Evolutionary conservation across 2,113 vertebrate genomes (phyloP).

Genomic region (Phrynocephalus versicolor): DNA sequence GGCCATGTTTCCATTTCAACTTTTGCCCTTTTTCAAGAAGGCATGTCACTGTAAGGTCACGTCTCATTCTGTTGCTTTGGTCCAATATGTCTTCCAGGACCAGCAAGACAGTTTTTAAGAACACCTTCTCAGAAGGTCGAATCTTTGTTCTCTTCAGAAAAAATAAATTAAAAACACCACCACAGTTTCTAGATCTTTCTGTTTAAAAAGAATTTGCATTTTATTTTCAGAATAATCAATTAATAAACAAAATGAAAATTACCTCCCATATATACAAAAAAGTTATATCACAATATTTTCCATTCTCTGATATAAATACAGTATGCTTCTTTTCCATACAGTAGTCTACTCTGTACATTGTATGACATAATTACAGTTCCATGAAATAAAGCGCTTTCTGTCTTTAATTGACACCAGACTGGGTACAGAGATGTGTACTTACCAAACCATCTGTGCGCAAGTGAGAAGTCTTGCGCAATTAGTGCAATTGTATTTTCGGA

Average conservation of each 20-base stretch:
- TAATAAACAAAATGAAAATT: background rate
- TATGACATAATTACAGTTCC: background rate
- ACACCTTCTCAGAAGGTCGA: background rate
- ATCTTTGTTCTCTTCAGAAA: too few relatives aligned
- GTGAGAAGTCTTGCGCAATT: background rate
- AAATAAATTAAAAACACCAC: too few relatives aligned
- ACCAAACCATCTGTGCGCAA: background rate
- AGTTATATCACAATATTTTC: background rate
- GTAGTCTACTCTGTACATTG: background rate
- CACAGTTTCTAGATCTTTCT: background rate
- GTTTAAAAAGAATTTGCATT: background rate
- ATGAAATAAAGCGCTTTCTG: background rate
- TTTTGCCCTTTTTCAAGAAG: background rate
- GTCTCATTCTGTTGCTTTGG: background rate
- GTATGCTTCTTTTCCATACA: background rate
- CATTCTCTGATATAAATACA: background rate
- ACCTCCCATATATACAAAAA: background rate
- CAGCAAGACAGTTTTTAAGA: background rate
- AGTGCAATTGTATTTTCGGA: background rate
- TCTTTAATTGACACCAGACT: background rate
- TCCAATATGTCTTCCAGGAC: background rate
- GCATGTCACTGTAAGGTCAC: background rate
- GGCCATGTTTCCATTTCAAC: background rate
- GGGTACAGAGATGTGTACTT: background rate
- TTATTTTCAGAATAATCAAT: background rate